Base-by-base conservation (phyloP, 2,797 vertebrate genomes). In the Lagodon rhomboides region DNA sequence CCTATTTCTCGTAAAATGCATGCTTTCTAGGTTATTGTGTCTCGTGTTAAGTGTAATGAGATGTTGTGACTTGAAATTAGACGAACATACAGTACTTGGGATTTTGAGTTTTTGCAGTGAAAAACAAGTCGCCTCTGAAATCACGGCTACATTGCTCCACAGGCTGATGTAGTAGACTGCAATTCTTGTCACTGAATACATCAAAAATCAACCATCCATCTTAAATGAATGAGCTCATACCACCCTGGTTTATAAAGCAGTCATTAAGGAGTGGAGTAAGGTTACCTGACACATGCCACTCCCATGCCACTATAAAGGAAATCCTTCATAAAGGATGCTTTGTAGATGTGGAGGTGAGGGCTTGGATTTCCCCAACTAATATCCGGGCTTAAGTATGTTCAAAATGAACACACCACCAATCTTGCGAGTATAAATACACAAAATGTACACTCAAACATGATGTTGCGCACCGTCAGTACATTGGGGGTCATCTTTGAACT, bases 361-460 rank as follows among this genome's bases (percentile, higher is more conserved):
- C 9, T 30, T 58, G 44, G 58, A 55, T 43, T 70, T n/a, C 44
- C 60, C 23, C 8, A 18, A 38, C 25, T 58, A 58, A 65, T 59
- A 58, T 77, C n/a, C 30, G 30, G 44, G 46, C 10, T 34, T 23
- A 62, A 8, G 23, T 4, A 7, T 56, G 23, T 43, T 58, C 3
- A 64, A 43, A 64, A 58, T 64, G 30, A 59, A 78, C 66, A 54
- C 17, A 12, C 16, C 12, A 50, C 17, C 51, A 10, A 9, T 20
- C 18, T 65, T 27, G 16, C 44, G 15, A 22, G 10, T 38, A 9
- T 17, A 47, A 47, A 78, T 53, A 20, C 0, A 44, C 18, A 44
- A 44, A 30, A 77, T 17, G 8, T 66, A 59, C 46, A 59, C 46
- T 51, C 22, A 49, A 55, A 51, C 51, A 59, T 66, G 17, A 25